Conservation (phyloP, 2,888 invertebrate genomes). For the Carabus problematicus region DNA sequence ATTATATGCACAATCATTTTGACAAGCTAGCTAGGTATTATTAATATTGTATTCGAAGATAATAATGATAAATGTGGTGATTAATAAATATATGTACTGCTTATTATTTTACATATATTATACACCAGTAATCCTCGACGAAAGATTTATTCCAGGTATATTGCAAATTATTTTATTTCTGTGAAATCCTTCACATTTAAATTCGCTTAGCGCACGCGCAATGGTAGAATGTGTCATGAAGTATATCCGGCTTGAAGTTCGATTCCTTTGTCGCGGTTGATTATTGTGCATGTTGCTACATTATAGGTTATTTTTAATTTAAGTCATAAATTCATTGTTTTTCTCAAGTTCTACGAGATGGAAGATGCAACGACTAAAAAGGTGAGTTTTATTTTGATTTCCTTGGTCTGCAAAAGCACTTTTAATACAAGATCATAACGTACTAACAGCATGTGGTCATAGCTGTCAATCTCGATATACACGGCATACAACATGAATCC, state of each 20-base stretch:
- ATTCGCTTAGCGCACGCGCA: conserved; percentile 8
- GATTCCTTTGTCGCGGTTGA: conserved; percentile 33
- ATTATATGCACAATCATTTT: conserved; percentile 34
- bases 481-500: background rate
- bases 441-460: conserved; percentile 28
- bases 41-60: conserved; percentile 27
- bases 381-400: conserved; percentile 8
- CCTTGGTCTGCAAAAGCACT: no score
- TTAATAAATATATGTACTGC: conserved; percentile 25
- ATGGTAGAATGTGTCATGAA: background rate
- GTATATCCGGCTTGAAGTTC: conserved; percentile 37
- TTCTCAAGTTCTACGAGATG: conserved; percentile 26
- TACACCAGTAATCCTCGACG: background rate
- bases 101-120: no score
- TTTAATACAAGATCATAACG: no score
- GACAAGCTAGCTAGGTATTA: conserved; percentile 19
- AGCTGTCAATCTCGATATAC: conserved; percentile 29
- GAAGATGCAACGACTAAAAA: conserved; percentile 40
- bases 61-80: conserved; percentile 33
- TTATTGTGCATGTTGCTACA: conserved; percentile 38
- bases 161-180: conserved; percentile 3
- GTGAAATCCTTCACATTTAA: background rate
- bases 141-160: conserved; percentile 4
- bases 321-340: conserved; percentile 36
- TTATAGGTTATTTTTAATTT: conserved; percentile 42